Percentiles rank a stretch among this genome's conserved stretches.
Evolutionary conservation across 1,140 invertebrate genomes (phyloP).

Genomic region (Proctacanthus coquilletti): DNA sequence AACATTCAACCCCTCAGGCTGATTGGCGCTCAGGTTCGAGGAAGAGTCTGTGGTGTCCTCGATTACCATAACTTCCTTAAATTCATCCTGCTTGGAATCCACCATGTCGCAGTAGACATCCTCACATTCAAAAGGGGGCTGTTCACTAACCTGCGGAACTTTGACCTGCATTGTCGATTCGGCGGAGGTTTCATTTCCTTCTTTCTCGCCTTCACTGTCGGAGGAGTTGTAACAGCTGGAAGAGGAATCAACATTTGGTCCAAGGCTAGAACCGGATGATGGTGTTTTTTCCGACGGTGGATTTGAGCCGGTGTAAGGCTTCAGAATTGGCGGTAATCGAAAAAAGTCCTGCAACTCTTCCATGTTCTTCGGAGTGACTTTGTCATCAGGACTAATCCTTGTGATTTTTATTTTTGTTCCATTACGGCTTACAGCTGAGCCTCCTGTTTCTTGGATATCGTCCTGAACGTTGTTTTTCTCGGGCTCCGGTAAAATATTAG

Average conservation of each 20-base stretch:
- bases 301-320: conserved; percentile 30
- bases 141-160: not conserved
- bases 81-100: not conserved
- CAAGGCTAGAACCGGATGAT: conserved; percentile 40
- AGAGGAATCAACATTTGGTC: conserved; percentile 48
- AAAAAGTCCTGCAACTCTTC: conserved; percentile 31
- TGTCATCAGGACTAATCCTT: too few species aligned
- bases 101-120: not conserved
- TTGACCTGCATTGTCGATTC: too few species aligned
- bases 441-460: not conserved
- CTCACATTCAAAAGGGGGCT: not conserved
- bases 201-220: not conserved
- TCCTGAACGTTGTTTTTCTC: too few species aligned
- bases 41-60: not conserved
- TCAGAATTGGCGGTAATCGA: conserved; percentile 50
- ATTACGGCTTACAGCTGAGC: not conserved
- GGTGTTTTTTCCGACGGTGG: conserved; percentile 2
- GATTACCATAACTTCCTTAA: not conserved
- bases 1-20: not conserved
- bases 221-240: conserved; percentile 39
- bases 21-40: too few species aligned
- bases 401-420: conserved; percentile 2
- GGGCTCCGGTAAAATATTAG: too few species aligned
- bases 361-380: too few species aligned
- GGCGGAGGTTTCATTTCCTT: not conserved